Percentiles rank a stretch among this genome's conserved stretches.
phyloP scores from a whole-genome alignment of 2,888 invertebrate species.

The Cordylochernes scorpioides region DNA sequence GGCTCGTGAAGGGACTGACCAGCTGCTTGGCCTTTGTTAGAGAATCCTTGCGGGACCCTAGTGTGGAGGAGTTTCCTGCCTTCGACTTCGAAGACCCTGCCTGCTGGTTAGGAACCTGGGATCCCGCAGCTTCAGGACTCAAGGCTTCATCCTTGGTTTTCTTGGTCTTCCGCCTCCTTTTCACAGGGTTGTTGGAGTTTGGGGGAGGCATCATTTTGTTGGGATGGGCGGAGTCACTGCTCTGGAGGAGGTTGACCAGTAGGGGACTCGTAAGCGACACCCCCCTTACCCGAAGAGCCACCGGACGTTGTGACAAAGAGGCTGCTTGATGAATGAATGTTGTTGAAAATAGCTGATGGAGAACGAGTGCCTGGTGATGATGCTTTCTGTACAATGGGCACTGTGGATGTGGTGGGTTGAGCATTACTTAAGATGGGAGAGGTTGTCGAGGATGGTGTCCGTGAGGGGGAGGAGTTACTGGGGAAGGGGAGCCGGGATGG shows the following conservation, averaged over 20 bases:
- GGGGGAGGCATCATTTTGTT: conserved; percentile 12
- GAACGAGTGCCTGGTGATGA: conserved; percentile 15
- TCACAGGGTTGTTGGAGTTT: conserved; percentile 7
- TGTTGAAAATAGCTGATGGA: conserved; percentile 8
- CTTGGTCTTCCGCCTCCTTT: conserved; percentile 13
- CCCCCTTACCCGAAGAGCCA: conserved; percentile 24
- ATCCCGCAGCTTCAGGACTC: conserved; percentile 7
- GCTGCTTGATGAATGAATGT: conserved; percentile 6
- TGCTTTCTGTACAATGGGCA: conserved; percentile 16
- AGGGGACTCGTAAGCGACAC: conserved; percentile 55
- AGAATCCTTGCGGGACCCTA: too few relatives aligned
- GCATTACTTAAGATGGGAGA: too few relatives aligned
- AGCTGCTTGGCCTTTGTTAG: conserved; percentile 41
- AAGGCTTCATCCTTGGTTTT: conserved; percentile 12
- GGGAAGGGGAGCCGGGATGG: conserved; percentile 9
- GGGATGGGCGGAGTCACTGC: conserved; percentile 22
- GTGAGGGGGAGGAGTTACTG: conserved; percentile 10
- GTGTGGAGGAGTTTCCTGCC: conserved; percentile 12
- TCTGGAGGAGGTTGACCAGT: conserved; percentile 68
- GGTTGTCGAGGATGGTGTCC: conserved; percentile 15
- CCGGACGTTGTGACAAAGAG: not conserved
- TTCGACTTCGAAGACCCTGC: conserved; percentile 12
- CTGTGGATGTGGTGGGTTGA: conserved; percentile 6
- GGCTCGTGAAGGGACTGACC: conserved; percentile 61
- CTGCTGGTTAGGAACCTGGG: conserved; percentile 11